A percentile compares a stretch with the other conserved stretches of the same genome.
These are phyloP conservation scores for Dexiosoma caninum DNA, from an alignment of 2,888 invertebrate genomes.

Conservation along the genomic window DNA sequence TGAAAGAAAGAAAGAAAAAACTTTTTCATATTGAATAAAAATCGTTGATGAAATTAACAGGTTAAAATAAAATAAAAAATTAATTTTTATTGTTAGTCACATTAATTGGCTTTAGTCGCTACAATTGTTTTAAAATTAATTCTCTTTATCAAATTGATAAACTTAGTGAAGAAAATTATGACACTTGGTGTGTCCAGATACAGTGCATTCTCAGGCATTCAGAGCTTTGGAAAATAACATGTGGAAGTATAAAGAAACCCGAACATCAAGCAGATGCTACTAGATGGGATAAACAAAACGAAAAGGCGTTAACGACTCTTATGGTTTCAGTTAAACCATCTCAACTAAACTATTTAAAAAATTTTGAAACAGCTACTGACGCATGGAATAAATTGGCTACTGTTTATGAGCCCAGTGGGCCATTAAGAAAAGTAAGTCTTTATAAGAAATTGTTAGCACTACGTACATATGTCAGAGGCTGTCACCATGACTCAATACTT, in stretches of 20 bases:
- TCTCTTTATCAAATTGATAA: not conserved
- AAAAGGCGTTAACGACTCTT: not conserved
- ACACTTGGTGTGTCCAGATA: not conserved
- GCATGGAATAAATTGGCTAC: not conserved
- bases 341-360: not conserved
- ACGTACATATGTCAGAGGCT: not conserved
- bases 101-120: no score
- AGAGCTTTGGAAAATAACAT: not conserved
- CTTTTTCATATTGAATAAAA: no score
- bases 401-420: not conserved
- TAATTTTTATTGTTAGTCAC: no score
- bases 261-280: not conserved
- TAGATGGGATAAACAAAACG: not conserved
- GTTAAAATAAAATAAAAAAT: no score
- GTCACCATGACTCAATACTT: not conserved
- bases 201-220: not conserved
- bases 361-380: not conserved
- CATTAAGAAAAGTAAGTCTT: slow-evolving; percentile 1
- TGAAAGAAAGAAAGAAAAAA: no score
- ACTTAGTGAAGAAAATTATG: not conserved
- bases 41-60: no score
- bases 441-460: not conserved
- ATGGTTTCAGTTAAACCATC: not conserved
- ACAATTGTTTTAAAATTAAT: no score
- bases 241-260: no score